A percentile compares a stretch with the other conserved stretches of the same genome.
phyloP scores from a whole-genome alignment of 2,888 invertebrate species.

The Amiota minor region DNA sequence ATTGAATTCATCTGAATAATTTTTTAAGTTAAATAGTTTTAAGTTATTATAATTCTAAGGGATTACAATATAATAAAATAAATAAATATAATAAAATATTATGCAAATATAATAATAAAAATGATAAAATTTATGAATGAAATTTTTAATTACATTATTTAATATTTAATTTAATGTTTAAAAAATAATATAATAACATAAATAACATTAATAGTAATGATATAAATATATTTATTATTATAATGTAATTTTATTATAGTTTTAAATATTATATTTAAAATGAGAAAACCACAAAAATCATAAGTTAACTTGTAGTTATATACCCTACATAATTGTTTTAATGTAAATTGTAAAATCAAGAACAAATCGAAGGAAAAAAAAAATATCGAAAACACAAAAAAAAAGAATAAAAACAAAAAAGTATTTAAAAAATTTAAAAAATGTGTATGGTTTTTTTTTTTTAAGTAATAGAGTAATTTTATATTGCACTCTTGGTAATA shows the following conservation, averaged over 20 bases:
- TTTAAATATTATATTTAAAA: no score
- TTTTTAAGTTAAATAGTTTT: slow-evolving; percentile 69
- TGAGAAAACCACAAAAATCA: no score
- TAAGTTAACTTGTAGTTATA: slow-evolving; percentile 5
- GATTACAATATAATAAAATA: slow-evolving; percentile 24
- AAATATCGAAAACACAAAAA: slow-evolving; percentile 36
- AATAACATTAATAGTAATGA: no score
- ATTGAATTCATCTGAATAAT: slow-evolving; percentile 58
- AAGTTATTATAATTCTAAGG: slow-evolving; percentile 39
- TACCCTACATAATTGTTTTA: slow-evolving; percentile 10
- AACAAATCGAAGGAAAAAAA: slow-evolving; percentile 40
- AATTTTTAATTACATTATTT: no score
- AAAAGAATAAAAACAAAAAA: slow-evolving; percentile 53
- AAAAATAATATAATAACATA: no score
- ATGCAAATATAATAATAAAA: slow-evolving; percentile 9
- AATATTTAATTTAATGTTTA: no score
- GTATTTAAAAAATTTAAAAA: slow-evolving; percentile 55
- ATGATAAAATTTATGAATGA: no score
- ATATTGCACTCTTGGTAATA: no score
- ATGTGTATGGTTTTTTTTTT: no score
- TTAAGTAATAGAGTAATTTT: no score
- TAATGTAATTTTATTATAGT: no score
- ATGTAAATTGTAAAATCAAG: slow-evolving; percentile 26
- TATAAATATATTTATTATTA: no score
- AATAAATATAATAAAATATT: slow-evolving; percentile 25